Evolutionary conservation across 2,113 vertebrate genomes (phyloP), one percentile per base, ranked within the genome.

Genomic region (Caranx ignobilis): DNA sequence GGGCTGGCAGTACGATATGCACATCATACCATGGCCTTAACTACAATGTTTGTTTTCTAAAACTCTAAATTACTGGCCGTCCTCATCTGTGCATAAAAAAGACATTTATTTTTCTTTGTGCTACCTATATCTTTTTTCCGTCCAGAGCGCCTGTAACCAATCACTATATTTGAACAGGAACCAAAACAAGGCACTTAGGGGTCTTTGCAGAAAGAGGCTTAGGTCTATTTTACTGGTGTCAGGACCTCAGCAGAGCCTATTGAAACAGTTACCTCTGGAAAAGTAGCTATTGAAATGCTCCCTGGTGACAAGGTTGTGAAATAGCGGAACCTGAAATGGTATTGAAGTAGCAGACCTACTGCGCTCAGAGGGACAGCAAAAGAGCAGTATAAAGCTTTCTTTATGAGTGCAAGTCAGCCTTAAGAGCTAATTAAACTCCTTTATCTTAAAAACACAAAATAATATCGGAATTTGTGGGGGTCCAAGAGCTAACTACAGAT

Each of bases 11-110:
- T 15, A 52, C 60, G 63, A 78, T 13, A 3, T 73, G 66, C 16
- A 83, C 77, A 87, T 86, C 62, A 19, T 57, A 75, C 50, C 64
- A 63, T 63, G 62, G 60, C 80, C 78, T 69, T 86, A 87, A 91
- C 84, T 86, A 81, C 85, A 79, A 75, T 74, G 81, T 91, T 89
- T 91, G 73, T 84, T 90, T 91, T 90, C 74, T 79, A 68, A 87
- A 86, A 80, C 50, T 72, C 67, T 57, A 78, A 87, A 84, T 78
- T 66, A 73, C 71, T 79, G 43, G 32, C 16, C 5, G 68, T 74
- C 32, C 37, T 72, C 11, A 69, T 60, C 48, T 32, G 50, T 71
- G 48, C 50, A 48, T 48, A 71, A 47, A 81, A 59, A 74, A 71
- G 45, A 48, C 60, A 63, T 85, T 83, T 82, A 76, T 90, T 87